Conservation (phyloP, 2,113 vertebrate genomes). For the Rhegmatorhina hoffmannsi region DNA sequence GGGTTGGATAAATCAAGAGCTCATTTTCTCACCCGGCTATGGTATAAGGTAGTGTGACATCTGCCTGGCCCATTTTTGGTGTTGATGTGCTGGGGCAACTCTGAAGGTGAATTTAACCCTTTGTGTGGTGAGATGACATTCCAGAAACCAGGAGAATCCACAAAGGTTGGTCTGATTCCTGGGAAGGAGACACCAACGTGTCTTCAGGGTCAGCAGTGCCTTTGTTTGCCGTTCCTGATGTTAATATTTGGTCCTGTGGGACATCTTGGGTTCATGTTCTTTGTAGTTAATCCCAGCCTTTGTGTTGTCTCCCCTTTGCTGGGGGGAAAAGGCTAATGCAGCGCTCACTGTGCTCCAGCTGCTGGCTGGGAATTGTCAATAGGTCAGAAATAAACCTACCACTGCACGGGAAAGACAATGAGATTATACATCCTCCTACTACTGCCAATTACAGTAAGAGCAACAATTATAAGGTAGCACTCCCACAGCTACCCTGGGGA, state of each 20-base stretch:
- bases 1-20: background rate
- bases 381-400: slow-evolving; percentile 79
- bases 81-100: background rate
- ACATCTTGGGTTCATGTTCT: slow-evolving; percentile 52
- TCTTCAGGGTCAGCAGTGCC: background rate
- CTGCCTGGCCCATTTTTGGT: background rate
- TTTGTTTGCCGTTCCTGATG: slow-evolving; percentile 25
- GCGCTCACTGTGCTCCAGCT: slow-evolving; percentile 63
- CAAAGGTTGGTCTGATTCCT: background rate
- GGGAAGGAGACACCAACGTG: background rate
- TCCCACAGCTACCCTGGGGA: slow-evolving; percentile 78
- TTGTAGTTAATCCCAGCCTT: slow-evolving; percentile 74
- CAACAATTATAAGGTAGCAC: slow-evolving; percentile 83
- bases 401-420: slow-evolving; percentile 77
- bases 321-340: slow-evolving; percentile 74
- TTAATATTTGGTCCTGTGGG: slow-evolving; percentile 61
- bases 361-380: slow-evolving; percentile 74
- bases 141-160: background rate
- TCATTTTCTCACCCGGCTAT: background rate
- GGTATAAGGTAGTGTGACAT: background rate
- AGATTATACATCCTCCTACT: slow-evolving; percentile 83
- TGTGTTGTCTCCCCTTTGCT: slow-evolving; percentile 60
- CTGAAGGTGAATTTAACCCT: background rate
- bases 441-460: slow-evolving; percentile 82
- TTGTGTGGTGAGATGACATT: background rate